These are phyloP conservation scores for Pogonognathellus flavescens DNA, from an alignment of 1,140 invertebrate species.

Conservation along the genomic window DNA sequence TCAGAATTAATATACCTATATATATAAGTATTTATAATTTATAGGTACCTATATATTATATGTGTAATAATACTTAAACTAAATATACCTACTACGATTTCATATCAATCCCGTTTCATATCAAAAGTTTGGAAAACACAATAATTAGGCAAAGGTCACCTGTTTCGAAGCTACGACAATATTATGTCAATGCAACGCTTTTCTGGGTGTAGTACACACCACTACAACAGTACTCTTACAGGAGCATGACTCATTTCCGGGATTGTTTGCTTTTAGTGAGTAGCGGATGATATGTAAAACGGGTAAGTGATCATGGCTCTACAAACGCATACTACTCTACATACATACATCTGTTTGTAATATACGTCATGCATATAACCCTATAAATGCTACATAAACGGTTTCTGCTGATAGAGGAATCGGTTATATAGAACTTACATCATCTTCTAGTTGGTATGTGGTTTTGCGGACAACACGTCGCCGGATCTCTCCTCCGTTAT, in stretches of 20 bases:
- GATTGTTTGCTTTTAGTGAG: background rate
- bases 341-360: background rate
- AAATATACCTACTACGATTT: too few relatives aligned
- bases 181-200: too few relatives aligned
- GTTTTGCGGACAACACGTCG: conserved; percentile 63
- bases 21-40: too few relatives aligned
- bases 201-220: too few relatives aligned
- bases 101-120: too few relatives aligned
- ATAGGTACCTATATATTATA: too few relatives aligned
- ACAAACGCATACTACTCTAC: background rate
- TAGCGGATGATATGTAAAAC: too few relatives aligned
- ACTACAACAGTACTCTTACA: background rate
- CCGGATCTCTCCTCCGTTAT: conserved; percentile 63
- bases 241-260: conserved; percentile 20
- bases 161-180: too few relatives aligned
- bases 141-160: too few relatives aligned
- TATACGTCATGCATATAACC: background rate
- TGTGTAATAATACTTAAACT: too few relatives aligned
- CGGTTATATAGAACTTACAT: conserved; percentile 55
- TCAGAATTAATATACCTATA: too few relatives aligned
- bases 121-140: too few relatives aligned
- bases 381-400: background rate
- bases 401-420: background rate
- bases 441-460: conserved; percentile 64
- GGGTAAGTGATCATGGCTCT: background rate